Conservation (phyloP, 2,113 vertebrate species). For the Cinclus cinclus region DNA sequence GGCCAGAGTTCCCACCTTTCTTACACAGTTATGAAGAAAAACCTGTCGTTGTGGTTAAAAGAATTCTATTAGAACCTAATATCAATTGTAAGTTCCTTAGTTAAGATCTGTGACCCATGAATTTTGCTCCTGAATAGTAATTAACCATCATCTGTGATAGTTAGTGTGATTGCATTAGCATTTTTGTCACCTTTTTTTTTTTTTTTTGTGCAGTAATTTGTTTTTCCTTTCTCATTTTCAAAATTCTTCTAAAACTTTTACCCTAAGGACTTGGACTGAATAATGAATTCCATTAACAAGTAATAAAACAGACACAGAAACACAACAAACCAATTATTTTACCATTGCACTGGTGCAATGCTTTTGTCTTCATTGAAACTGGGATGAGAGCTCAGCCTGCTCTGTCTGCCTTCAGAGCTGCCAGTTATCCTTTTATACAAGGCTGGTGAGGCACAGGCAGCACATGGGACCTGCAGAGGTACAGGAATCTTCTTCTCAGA, state of each 20-base stretch:
- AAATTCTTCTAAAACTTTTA: background rate
- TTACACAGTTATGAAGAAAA: background rate
- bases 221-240: background rate
- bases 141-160: background rate
- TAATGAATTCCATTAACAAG: background rate
- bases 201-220: background rate
- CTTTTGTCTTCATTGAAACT: background rate
- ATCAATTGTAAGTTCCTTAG: background rate
- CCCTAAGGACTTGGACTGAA: background rate
- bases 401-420: background rate
- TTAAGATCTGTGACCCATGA: background rate
- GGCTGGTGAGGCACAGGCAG: background rate
- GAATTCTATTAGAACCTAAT: background rate
- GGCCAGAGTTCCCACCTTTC: background rate
- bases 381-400: background rate
- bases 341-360: background rate
- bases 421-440: background rate
- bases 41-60: rapidly evolving
- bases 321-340: background rate
- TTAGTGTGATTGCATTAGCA: background rate
- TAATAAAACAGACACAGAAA: background rate
- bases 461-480: background rate
- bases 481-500: background rate
- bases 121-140: background rate
- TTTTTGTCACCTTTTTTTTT: background rate